Conservation (phyloP, 2,797 vertebrate species). For the Rhinophrynus dorsalis region DNA sequence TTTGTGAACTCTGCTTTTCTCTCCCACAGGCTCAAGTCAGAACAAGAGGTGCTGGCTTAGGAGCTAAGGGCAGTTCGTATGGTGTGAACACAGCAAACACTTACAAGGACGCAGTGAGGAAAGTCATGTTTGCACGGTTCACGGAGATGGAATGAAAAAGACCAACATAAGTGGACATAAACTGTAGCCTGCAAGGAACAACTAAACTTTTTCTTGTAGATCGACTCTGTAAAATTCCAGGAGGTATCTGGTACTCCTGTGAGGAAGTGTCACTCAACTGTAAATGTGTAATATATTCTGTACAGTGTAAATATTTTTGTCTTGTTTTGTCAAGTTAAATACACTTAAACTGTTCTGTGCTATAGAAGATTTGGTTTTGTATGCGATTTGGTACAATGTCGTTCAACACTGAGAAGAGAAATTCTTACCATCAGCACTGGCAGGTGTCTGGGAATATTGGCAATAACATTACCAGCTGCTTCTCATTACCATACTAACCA, state of each 20-base stretch:
- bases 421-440: background rate
- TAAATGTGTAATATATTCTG: conserved; percentile 36
- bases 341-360: background rate
- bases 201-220: no score
- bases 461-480: no score
- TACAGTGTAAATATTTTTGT: conserved; percentile 49
- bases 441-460: no score
- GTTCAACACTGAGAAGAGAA: no score
- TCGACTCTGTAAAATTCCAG: background rate
- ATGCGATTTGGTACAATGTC: no score
- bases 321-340: background rate
- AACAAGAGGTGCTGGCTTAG: conserved; percentile 91
- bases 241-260: background rate
- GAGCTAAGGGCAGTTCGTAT: conserved; percentile 92
- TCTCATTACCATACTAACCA: no score
- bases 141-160: conserved; percentile 83
- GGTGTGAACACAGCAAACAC: conserved; percentile 89
- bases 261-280: background rate
- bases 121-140: conserved; percentile 98
- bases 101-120: conserved; percentile 95
- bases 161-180: background rate
- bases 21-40: conserved; percentile 85
- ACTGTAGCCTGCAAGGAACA: background rate
- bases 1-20: background rate
- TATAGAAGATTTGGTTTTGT: no score